phyloP scores from a whole-genome alignment of 2,888 invertebrate species.

The Lottia gigantea region DNA sequence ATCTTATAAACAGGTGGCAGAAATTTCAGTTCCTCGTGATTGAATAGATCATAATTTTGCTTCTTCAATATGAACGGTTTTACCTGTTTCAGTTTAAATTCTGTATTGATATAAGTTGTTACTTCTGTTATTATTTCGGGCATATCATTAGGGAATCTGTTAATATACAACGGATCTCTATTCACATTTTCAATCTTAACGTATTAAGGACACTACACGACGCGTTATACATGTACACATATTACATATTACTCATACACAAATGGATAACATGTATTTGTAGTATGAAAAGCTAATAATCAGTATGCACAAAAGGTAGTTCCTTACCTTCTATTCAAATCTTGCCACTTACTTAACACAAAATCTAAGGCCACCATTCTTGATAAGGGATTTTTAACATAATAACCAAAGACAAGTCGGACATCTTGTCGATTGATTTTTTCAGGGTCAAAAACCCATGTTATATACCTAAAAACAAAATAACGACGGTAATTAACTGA shows the following conservation, averaged over 20 bases:
- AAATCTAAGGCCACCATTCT: slow-evolving; percentile 63
- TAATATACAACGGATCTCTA: too few species aligned
- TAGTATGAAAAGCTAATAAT: background rate
- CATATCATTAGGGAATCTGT: slow-evolving; percentile 55
- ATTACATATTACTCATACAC: too few species aligned
- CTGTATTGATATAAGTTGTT: slow-evolving; percentile 58
- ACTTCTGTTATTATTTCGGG: slow-evolving; percentile 60
- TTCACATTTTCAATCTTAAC: too few species aligned
- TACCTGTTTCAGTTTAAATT: slow-evolving; percentile 62
- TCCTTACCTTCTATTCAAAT: slow-evolving; percentile 56
- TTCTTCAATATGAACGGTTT: background rate
- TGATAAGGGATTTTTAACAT: slow-evolving; percentile 58
- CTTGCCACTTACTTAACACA: slow-evolving; percentile 63
- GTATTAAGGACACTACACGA: too few species aligned
- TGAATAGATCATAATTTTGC: too few species aligned
- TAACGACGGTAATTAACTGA: too few species aligned
- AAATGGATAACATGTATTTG: background rate
- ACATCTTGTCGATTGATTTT: slow-evolving; percentile 65
- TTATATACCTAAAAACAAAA: slow-evolving; percentile 51
- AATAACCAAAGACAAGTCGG: slow-evolving; percentile 60
- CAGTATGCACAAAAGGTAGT: background rate
- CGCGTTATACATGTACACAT: too few species aligned
- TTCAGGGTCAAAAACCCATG: slow-evolving; percentile 59
- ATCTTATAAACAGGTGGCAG: too few species aligned
- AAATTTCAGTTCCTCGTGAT: too few species aligned